Percentiles rank a stretch among this genome's conserved stretches.
These are phyloP conservation scores for Drosophila rubida DNA, from an alignment of 2,888 invertebrate genomes.

Conservation along the genomic window DNA sequence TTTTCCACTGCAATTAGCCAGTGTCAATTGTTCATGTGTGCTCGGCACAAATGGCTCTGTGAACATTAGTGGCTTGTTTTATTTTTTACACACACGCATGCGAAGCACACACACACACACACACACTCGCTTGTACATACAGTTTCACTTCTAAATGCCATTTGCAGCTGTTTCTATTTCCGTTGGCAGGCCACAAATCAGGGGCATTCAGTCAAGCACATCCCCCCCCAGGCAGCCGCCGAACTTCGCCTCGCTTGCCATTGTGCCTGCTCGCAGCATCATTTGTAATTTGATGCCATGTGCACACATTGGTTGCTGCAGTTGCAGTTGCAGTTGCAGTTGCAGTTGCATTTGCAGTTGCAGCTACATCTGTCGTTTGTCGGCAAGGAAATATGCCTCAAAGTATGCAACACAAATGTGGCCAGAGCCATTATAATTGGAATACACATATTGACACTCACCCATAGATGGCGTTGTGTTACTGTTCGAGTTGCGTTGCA, in stretches of 20 bases:
- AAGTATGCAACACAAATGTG: conserved; percentile 74
- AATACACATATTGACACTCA: conserved; percentile 24
- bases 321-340: conserved; percentile 27
- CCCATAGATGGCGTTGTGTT: conserved; percentile 6
- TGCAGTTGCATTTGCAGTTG: conserved; percentile 17
- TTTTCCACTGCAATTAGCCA: conserved; percentile 72
- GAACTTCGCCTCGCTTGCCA: background rate
- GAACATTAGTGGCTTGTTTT: conserved; percentile 67
- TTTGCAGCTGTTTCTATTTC: conserved; percentile 75
- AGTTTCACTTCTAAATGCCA: conserved; percentile 53
- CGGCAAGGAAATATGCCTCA: conserved; percentile 67
- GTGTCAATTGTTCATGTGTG: conserved; percentile 64
- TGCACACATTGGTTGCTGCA: conserved; percentile 26
- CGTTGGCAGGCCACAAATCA: conserved; percentile 68
- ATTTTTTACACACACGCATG: conserved; percentile 37
- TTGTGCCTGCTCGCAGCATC: conserved; percentile 45
- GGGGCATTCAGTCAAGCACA: conserved; percentile 25
- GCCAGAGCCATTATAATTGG: conserved; percentile 71
- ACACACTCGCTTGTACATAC: conserved; percentile 20
- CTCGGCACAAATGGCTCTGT: conserved; percentile 31
- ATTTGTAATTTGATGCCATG: conserved; percentile 72
- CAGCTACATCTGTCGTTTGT: conserved; percentile 42
- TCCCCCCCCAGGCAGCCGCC: background rate
- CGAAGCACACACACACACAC: conserved; percentile 1
- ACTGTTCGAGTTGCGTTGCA: background rate